These are phyloP conservation scores for Osmoderma eremita DNA, from an alignment of 2,888 invertebrate species.

Conservation along the genomic window DNA sequence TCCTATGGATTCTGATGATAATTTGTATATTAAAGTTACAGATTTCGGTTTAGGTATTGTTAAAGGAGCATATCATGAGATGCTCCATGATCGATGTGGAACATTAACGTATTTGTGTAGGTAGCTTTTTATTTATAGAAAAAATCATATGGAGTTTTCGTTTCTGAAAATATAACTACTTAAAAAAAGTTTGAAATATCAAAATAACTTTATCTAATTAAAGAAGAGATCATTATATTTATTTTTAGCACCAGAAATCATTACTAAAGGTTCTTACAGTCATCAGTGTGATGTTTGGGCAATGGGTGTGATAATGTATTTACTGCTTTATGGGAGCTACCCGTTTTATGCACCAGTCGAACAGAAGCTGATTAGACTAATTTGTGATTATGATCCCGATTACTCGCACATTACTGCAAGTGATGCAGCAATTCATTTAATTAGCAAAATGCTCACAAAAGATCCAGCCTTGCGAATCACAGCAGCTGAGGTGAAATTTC, in stretches of 20 bases:
- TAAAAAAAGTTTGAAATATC: too few species aligned
- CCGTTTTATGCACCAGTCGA: slow-evolving; percentile 60
- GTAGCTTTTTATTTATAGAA: slow-evolving; percentile 2
- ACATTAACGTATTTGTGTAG: slow-evolving; percentile 69
- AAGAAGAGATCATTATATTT: neutral
- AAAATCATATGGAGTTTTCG: neutral
- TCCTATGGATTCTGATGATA: slow-evolving; percentile 63
- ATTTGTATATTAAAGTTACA: slow-evolving; percentile 67
- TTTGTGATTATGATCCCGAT: slow-evolving; percentile 57
- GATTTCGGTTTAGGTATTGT: slow-evolving; percentile 70
- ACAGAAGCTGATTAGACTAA: slow-evolving; percentile 55
- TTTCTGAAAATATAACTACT: too few species aligned
- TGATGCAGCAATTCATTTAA: slow-evolving; percentile 61
- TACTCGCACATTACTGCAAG: slow-evolving; percentile 46
- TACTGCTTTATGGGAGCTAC: slow-evolving; percentile 61
- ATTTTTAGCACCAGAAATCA: slow-evolving; percentile 68
- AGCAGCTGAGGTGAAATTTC: slow-evolving; percentile 65
- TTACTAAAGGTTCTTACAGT: slow-evolving; percentile 66
- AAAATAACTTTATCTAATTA: too few species aligned
- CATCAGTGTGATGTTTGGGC: slow-evolving; percentile 72
- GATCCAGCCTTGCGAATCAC: slow-evolving; percentile 67
- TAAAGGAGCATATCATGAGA: slow-evolving; percentile 61
- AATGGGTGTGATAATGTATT: slow-evolving; percentile 68
- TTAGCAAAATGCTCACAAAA: slow-evolving; percentile 64
- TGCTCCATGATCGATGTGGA: slow-evolving; percentile 69